phyloP scores from a whole-genome alignment of 2,113 vertebrate species.

The Oreocharis arfaki region DNA sequence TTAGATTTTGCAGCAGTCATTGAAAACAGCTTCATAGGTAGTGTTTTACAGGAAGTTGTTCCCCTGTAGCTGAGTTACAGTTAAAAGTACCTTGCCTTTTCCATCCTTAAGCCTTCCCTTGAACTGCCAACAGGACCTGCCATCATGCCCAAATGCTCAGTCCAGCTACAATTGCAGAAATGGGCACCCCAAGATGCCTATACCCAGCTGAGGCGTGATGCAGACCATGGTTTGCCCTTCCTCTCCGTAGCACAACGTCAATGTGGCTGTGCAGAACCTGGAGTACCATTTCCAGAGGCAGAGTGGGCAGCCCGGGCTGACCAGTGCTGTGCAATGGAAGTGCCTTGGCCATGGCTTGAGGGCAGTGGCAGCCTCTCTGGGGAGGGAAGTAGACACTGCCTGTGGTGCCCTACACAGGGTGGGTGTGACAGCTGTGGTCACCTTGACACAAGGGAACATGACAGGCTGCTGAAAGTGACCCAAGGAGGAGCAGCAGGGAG shows the following conservation, averaged over 20 bases:
- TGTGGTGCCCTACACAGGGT: not conserved
- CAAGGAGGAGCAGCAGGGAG: not conserved
- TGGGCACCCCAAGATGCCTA: not conserved
- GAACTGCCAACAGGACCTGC: not conserved
- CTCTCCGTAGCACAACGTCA: rapidly evolving
- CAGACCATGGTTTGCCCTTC: not conserved
- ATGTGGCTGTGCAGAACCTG: not conserved
- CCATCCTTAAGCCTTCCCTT: not conserved
- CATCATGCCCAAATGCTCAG: not conserved
- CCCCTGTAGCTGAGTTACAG: not conserved
- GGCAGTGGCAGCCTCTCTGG: not conserved
- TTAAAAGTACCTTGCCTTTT: not conserved
- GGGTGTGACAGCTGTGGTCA: not conserved
- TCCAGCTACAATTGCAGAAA: not conserved
- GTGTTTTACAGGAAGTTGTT: not conserved
- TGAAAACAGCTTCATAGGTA: not conserved
- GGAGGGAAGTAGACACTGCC: not conserved
- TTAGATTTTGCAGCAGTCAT: not conserved
- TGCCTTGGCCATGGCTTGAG: not conserved
- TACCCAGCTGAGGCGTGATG: rapidly evolving
- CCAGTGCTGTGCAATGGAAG: not conserved
- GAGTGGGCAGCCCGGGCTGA: not conserved
- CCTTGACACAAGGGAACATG: not conserved
- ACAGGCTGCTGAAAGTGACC: not conserved
- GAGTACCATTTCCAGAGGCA: not conserved